These are phyloP conservation scores for Rhinogobio ventralis DNA, from an alignment of 2,797 vertebrate species.

Conservation along the genomic window DNA sequence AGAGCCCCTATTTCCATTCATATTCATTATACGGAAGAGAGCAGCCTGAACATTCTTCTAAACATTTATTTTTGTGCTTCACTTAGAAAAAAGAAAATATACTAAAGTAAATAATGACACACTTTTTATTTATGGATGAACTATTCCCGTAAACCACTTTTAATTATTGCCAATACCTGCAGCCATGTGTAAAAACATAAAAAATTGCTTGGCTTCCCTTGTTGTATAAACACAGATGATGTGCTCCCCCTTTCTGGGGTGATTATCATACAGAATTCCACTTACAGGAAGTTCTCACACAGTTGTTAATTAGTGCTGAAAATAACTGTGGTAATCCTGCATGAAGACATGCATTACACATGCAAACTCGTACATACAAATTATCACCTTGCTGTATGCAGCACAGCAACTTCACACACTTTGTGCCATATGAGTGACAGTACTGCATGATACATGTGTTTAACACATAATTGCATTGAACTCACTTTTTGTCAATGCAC, in stretches of 20 bases:
- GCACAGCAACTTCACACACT: neutral
- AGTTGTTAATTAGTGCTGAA: constrained; percentile 58
- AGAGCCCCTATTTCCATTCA: neutral
- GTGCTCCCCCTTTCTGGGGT: constrained; percentile 16
- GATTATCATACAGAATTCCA: constrained; percentile 48
- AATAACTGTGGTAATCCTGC: constrained; percentile 44
- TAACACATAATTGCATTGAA: no score
- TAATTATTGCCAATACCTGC: neutral
- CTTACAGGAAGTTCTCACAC: constrained; percentile 42
- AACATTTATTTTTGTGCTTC: neutral
- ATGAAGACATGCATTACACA: constrained; percentile 34
- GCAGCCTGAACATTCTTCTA: neutral
- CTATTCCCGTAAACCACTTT: neutral
- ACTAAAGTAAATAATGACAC: neutral
- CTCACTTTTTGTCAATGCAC: neutral
- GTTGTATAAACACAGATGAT: constrained; percentile 16
- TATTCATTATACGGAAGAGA: neutral
- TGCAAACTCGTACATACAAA: constrained; percentile 11
- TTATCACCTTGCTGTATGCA: constrained; percentile 26
- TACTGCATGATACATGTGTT: neutral
- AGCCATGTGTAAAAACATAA: neutral
- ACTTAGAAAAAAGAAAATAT: neutral
- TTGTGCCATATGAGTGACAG: neutral
- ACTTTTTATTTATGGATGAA: neutral
- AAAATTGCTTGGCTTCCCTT: neutral